Percentiles rank a stretch among this genome's conserved stretches.
Evolutionary conservation across 1,140 invertebrate species (phyloP).

Genomic region (Rhizoglyphus robini): DNA sequence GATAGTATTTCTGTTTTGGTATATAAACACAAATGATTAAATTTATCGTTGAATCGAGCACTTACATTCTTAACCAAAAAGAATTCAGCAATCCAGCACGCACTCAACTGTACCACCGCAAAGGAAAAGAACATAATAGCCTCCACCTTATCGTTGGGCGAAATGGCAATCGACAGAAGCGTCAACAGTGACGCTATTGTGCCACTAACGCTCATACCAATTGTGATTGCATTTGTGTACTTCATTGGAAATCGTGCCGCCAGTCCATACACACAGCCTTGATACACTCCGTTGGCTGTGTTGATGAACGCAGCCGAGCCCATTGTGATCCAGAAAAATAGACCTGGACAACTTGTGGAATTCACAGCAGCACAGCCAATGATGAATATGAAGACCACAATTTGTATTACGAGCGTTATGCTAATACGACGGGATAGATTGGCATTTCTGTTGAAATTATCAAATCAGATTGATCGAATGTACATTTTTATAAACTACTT

Average conservation of each 20-base stretch:
- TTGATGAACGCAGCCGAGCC: constrained; percentile 69
- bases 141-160: neutral
- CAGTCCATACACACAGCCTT: constrained; percentile 79
- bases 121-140: constrained; percentile 17
- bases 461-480: neutral
- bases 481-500: neutral
- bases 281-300: constrained; percentile 80
- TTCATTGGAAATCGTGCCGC: constrained; percentile 76
- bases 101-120: neutral
- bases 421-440: constrained; percentile 44
- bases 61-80: constrained; percentile 6
- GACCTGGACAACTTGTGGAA: constrained; percentile 51
- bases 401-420: constrained; percentile 70
- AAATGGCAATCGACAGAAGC: neutral
- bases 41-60: too few species aligned
- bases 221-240: constrained; percentile 64
- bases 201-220: constrained; percentile 10
- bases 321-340: constrained; percentile 85
- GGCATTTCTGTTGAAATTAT: constrained; percentile 21
- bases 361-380: constrained; percentile 80
- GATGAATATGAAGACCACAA: constrained; percentile 71
- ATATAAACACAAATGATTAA: neutral
- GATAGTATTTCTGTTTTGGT: neutral
- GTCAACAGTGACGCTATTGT: neutral
- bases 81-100: constrained; percentile 10